Evolutionary conservation across 2,888 invertebrate species (phyloP), one percentile per base, ranked within the genome.

Genomic region (Nephrotoma appendiculata): DNA sequence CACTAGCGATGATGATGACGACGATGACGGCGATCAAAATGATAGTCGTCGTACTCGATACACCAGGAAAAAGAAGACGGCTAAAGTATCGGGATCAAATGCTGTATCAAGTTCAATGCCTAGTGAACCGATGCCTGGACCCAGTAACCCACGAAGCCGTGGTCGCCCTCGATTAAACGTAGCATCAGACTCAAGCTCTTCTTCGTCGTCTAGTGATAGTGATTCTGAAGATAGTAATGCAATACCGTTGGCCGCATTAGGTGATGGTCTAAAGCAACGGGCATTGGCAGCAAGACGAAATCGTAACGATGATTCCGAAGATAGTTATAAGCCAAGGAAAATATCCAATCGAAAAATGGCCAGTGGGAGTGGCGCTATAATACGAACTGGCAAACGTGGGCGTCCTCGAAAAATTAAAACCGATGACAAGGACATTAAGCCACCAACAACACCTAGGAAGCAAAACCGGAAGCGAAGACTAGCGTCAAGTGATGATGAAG

Each of bases 261-360:
- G 88, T 3, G 87, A 88, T 41, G 87, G 87, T n/a, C 87, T 57
- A 87, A 88, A 87, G 48, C 88, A 88, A 83, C 88, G 88, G 31
- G 87, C 87, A 12, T 87, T 87, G 52, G 19, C 12, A 15, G 86
- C 71, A 9, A 86, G 86, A 9, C 42, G 86, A 84, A 87, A 52
- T 57, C 91, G 91, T 86, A 90, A 91, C 45, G 91, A 92, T 87
- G 93, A 93, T 89, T 93, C 94, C 0, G 93, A 93, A 88, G 94
- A 93, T 15, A 92, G 92, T 88, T 94, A 93, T 88, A 93, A 92
- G 87, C 93, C 93, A 7, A 92, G 91, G 86, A 90, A 15, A 52
- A 90, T 89, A 88, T 88, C 86, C 45, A 48, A 45, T 42, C 43
- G 91, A 86, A 90, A 41, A 52, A 90, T 89, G 87, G 88, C 85